Percentiles rank a stretch among this genome's conserved stretches.
Evolutionary conservation across 2,113 vertebrate genomes (phyloP).

Genomic region (Channa maculata): DNA sequence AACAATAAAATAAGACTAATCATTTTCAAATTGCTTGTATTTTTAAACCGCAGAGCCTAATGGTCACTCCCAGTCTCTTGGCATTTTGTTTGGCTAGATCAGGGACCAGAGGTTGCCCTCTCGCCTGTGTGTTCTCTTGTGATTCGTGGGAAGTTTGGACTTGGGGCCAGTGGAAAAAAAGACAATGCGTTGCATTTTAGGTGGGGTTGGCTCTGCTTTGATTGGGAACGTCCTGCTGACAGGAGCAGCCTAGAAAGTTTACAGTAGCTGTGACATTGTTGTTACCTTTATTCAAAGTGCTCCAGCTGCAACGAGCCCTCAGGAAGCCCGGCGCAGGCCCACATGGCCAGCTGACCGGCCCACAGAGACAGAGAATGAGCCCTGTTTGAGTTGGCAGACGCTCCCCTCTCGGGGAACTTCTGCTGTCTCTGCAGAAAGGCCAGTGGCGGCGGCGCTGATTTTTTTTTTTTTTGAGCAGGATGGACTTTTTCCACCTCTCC

Average conservation of each 20-base stretch:
- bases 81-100: slow-evolving; percentile 79
- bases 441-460: slow-evolving; percentile 86
- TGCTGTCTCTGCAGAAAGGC: slow-evolving; percentile 97
- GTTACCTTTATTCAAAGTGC: slow-evolving; percentile 91
- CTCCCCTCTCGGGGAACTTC: slow-evolving; percentile 90
- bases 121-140: slow-evolving; percentile 71
- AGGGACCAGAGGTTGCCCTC: slow-evolving; percentile 70
- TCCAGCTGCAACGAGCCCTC: slow-evolving; percentile 96
- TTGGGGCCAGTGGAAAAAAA: slow-evolving; percentile 32
- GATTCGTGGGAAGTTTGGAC: slow-evolving; percentile 76
- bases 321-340: slow-evolving; percentile 90
- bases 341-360: slow-evolving; percentile 90
- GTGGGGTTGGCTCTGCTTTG: slow-evolving; percentile 83
- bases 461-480: slow-evolving; percentile 85
- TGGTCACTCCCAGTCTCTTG: slow-evolving; percentile 76
- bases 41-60: slow-evolving; percentile 74
- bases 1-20: slow-evolving; percentile 85
- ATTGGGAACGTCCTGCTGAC: slow-evolving; percentile 88
- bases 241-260: slow-evolving; percentile 86
- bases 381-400: slow-evolving; percentile 95
- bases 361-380: slow-evolving; percentile 87
- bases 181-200: slow-evolving; percentile 76
- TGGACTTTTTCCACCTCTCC: slow-evolving; percentile 96
- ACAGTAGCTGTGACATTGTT: slow-evolving; percentile 92
- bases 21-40: slow-evolving; percentile 78